phyloP scores from a whole-genome alignment of 2,888 invertebrate genomes.

The Pachliopta kotzebuea region DNA sequence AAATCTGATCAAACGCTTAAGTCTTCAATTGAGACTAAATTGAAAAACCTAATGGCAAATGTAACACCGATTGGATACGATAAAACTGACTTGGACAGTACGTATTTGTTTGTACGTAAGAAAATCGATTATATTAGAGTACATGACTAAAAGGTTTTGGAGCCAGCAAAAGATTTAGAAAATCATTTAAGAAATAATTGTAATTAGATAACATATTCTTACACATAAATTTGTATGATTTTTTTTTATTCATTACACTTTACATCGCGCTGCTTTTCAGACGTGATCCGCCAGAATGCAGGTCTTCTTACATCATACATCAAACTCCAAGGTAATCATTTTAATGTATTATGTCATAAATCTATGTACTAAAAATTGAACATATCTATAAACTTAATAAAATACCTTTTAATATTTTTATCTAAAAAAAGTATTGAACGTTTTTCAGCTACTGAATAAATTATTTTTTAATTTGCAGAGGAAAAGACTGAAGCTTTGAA shows the following conservation, averaged over 20 bases:
- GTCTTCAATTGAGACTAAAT: slow-evolving; percentile 39
- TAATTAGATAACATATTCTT: no score
- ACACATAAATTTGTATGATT: no score
- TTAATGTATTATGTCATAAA: neutral
- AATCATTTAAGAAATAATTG: no score
- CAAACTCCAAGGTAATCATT: slow-evolving; percentile 49
- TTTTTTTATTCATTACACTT: neutral
- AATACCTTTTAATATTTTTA: no score
- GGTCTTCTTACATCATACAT: slow-evolving; percentile 53
- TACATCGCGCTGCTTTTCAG: slow-evolving; percentile 43
- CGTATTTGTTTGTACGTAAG: slow-evolving; percentile 2
- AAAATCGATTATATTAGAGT: neutral
- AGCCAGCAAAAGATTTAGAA: neutral
- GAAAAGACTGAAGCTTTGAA: slow-evolving; percentile 58
- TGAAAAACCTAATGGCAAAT: slow-evolving; percentile 50
- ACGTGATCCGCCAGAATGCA: slow-evolving; percentile 49
- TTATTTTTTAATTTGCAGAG: slow-evolving; percentile 38
- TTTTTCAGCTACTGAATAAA: neutral
- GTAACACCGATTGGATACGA: slow-evolving; percentile 44
- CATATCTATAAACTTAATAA: no score
- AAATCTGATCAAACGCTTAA: slow-evolving; percentile 44
- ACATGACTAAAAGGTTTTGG: neutral
- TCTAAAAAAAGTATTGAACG: no score
- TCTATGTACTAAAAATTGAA: neutral
- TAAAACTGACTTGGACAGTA: slow-evolving; percentile 44